Conservation (phyloP, 2,113 vertebrate genomes). For the Varanus komodoensis region DNA sequence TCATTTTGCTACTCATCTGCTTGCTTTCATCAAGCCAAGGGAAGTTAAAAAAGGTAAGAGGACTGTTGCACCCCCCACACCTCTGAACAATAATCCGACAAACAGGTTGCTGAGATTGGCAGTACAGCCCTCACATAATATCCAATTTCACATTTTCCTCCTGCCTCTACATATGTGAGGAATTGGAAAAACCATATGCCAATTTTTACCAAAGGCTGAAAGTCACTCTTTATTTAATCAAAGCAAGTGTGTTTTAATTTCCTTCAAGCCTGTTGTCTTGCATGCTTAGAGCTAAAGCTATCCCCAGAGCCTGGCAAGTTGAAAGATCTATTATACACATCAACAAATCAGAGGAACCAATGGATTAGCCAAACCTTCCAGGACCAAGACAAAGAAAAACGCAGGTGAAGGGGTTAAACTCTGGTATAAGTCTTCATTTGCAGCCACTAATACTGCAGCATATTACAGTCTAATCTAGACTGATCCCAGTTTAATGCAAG, state of each 20-base stretch:
- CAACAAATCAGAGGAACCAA: slow-evolving; percentile 44
- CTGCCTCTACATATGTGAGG: neutral
- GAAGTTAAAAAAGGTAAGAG: neutral
- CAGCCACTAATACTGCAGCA: slow-evolving; percentile 91
- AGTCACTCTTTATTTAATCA: slow-evolving; percentile 35
- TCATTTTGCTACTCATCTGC: slow-evolving; percentile 2
- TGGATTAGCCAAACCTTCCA: slow-evolving; percentile 13
- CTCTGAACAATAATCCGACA: neutral
- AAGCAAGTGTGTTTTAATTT: slow-evolving; percentile 24
- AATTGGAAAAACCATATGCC: slow-evolving; percentile 1
- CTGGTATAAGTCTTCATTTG: slow-evolving; percentile 89
- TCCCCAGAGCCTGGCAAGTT: slow-evolving; percentile 3
- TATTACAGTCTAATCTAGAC: slow-evolving; percentile 97
- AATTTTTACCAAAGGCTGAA: slow-evolving; percentile 15
- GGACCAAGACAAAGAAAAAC: slow-evolving; percentile 55
- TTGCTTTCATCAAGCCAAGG: neutral
- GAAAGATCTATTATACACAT: slow-evolving; percentile 19
- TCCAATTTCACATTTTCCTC: neutral
- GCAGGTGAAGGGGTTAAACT: slow-evolving; percentile 80
- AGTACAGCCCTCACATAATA: slow-evolving; percentile 1
- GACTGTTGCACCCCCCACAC: neutral
- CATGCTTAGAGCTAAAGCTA: neutral
- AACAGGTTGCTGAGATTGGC: neutral
- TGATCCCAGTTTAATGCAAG: slow-evolving; percentile 99
- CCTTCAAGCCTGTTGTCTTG: slow-evolving; percentile 8